Evolutionary conservation across 37 sponge, comb jelly and placozoan species (phyloP).

Genomic region (Corticium candelabrum): DNA sequence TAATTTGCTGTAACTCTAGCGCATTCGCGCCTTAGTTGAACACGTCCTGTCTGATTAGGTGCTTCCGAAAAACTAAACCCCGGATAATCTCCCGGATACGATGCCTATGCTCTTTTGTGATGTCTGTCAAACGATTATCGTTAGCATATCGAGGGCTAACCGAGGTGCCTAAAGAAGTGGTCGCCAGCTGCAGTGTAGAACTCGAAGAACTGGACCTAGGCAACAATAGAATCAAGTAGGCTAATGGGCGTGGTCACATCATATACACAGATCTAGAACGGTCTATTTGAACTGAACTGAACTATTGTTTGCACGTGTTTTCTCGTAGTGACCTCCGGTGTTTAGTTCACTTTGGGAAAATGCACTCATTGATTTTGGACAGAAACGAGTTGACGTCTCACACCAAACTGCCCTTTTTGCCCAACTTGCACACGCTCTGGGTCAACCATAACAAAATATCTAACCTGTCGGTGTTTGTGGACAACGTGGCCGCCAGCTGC

Average conservation of each 20-base stretch:
- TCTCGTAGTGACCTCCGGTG: conserved; percentile 36
- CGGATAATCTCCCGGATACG: too few relatives aligned
- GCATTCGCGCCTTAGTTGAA: too few relatives aligned
- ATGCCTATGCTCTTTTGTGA: too few relatives aligned
- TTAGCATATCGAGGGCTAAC: conserved; percentile 54
- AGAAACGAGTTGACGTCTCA: conserved; percentile 51
- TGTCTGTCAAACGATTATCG: conserved; percentile 12
- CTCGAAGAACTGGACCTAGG: conserved; percentile 64
- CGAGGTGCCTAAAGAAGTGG: conserved; percentile 35
- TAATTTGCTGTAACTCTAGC: too few relatives aligned
- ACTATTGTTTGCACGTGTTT: not conserved
- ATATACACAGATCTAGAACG: not conserved
- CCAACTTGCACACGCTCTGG: conserved; percentile 56
- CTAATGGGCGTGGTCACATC: conserved; percentile 7
- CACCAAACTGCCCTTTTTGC: conserved; percentile 51
- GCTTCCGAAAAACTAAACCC: too few relatives aligned
- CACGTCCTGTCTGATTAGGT: too few relatives aligned
- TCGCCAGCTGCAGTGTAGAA: not conserved
- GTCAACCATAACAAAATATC: conserved; percentile 62
- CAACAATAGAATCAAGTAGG: conserved; percentile 64
- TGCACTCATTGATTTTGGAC: conserved; percentile 55
- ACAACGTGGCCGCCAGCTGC: conserved; percentile 22
- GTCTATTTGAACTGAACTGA: not conserved
- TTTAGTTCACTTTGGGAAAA: conserved; percentile 28
- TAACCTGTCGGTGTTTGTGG: conserved; percentile 69